Conservation (phyloP, 2,113 vertebrate genomes). For the Manacus vitellinus region DNA sequence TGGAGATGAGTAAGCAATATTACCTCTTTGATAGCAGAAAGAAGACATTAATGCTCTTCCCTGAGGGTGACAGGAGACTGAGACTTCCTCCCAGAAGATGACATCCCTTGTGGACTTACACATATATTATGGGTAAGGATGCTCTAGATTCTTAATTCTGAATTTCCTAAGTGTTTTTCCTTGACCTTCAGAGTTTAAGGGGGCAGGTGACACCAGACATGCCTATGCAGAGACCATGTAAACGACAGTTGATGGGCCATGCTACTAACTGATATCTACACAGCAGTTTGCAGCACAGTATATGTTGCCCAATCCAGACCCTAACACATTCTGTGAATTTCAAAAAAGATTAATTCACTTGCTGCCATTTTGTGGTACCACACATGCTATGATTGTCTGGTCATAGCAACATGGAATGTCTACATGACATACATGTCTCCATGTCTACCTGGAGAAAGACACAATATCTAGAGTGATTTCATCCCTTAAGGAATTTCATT, state of each 20-base stretch:
- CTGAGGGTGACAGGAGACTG: background rate
- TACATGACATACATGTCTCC: background rate
- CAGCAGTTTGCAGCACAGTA: background rate
- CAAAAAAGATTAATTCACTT: background rate
- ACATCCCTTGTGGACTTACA: background rate
- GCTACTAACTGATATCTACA: background rate
- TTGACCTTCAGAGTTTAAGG: background rate
- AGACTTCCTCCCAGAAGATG: background rate
- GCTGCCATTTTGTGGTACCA: background rate
- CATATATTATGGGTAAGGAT: background rate
- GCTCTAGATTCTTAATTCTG: background rate
- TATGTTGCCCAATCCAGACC: background rate
- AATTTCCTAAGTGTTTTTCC: background rate
- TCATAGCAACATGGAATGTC: background rate
- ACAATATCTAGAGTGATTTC: background rate
- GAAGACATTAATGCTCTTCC: background rate
- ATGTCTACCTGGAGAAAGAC: background rate
- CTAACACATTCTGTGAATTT: background rate
- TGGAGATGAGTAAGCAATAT: background rate
- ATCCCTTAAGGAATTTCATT: background rate
- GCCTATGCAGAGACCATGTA: background rate
- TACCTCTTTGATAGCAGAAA: background rate
- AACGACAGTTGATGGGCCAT: fast-evolving
- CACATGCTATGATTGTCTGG: background rate
- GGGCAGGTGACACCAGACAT: background rate